These are phyloP conservation scores for Phodopus roborovskii DNA, from an alignment of 2,113 vertebrate genomes.

Conservation along the genomic window DNA sequence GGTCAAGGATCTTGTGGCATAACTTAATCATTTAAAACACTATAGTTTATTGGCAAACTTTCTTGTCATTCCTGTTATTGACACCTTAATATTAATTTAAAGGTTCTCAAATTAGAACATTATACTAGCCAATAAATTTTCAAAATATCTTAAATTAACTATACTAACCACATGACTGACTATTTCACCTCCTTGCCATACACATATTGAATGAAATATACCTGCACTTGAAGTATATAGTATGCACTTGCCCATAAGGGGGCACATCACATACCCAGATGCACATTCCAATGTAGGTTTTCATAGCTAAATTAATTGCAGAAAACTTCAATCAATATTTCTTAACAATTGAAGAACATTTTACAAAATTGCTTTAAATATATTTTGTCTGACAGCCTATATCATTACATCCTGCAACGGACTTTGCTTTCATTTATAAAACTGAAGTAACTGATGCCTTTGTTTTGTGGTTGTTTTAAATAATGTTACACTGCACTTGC, in stretches of 20 bases:
- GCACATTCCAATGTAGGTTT: conserved; percentile 40
- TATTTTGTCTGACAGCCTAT: background rate
- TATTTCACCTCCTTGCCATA: conserved; percentile 16
- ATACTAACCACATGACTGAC: conserved; percentile 14
- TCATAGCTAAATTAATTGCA: background rate
- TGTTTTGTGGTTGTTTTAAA: conserved; percentile 16
- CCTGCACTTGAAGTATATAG: conserved; percentile 41
- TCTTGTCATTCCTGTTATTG: background rate
- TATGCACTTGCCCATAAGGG: background rate
- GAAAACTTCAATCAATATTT: conserved; percentile 63
- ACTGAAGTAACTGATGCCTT: conserved; percentile 14
- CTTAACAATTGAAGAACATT: conserved; percentile 4
- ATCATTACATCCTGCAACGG: background rate
- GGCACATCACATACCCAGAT: background rate
- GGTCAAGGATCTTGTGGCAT: background rate
- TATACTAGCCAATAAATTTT: conserved; percentile 48
- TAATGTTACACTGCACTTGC: background rate
- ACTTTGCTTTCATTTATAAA: conserved; percentile 30
- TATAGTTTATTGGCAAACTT: background rate
- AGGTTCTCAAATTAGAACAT: background rate
- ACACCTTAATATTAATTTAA: conserved; percentile 27
- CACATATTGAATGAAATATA: conserved; percentile 54
- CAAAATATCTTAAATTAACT: conserved; percentile 23
- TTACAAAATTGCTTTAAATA: background rate
- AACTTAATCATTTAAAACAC: conserved; percentile 10